Conservation (phyloP, 2,113 vertebrate species). For the Hymenochirus boettgeri region DNA sequence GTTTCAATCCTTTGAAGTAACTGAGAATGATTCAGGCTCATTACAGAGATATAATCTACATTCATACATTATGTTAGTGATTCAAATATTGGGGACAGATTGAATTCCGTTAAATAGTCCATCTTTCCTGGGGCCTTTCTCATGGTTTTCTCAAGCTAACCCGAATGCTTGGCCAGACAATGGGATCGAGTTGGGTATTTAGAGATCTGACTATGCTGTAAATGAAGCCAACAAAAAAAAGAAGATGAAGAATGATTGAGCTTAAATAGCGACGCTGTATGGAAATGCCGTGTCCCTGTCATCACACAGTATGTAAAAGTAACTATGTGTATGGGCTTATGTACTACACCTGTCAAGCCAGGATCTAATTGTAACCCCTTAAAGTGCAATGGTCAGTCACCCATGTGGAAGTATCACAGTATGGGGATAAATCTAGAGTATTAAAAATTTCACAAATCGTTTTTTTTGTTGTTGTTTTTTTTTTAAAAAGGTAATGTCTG, state of each 20-base stretch:
- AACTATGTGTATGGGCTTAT: conserved; percentile 21
- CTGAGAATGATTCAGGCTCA: conserved; percentile 89
- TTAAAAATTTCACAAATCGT: too few relatives aligned
- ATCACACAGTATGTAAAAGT: conserved; percentile 53
- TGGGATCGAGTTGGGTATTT: conserved; percentile 74
- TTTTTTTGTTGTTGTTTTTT: too few relatives aligned
- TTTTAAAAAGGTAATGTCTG: too few relatives aligned
- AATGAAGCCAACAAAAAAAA: conserved; percentile 73
- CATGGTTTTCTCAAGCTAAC: conserved; percentile 81
- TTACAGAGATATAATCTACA: conserved; percentile 93
- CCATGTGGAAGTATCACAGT: not conserved
- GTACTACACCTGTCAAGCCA: conserved; percentile 47
- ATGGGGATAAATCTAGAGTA: too few relatives aligned
- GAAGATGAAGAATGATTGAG: conserved; percentile 69
- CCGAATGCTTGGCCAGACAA: conserved; percentile 76
- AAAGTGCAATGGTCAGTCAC: not conserved
- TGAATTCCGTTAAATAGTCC: conserved; percentile 91
- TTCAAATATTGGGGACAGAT: conserved; percentile 91
- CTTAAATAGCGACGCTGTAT: conserved; percentile 73
- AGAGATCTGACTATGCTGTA: conserved; percentile 69
- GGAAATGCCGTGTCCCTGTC: conserved; percentile 66
- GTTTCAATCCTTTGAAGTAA: conserved; percentile 91
- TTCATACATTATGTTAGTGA: conserved; percentile 94
- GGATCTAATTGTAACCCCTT: conserved; percentile 42
- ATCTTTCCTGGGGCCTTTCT: conserved; percentile 84